phyloP scores from a whole-genome alignment of 1,140 invertebrate genomes.

The Heliconius melpomene region DNA sequence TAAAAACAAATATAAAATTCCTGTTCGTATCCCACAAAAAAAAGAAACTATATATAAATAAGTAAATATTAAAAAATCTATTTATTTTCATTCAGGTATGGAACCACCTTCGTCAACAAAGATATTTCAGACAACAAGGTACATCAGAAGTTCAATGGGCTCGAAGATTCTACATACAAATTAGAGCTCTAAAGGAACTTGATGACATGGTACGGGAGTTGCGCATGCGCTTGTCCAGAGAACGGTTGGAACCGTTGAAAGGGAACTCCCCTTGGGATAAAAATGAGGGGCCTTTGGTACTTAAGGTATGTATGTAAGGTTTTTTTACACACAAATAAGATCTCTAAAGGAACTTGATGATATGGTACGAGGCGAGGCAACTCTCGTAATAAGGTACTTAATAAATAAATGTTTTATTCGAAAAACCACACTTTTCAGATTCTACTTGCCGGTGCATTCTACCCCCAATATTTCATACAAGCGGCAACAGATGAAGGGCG shows the following conservation, averaged over 20 bases:
- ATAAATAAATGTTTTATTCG: no score
- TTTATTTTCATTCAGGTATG: constrained; percentile 55
- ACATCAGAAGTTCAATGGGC: constrained; percentile 86
- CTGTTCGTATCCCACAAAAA: no score
- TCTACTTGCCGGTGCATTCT: constrained; percentile 91
- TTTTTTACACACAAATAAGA: constrained; percentile 87
- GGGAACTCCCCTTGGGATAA: constrained; percentile 65
- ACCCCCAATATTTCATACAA: constrained; percentile 93
- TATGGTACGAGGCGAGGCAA: constrained; percentile 73
- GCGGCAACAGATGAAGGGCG: constrained; percentile 76
- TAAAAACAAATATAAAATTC: no score
- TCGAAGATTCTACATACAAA: constrained; percentile 86
- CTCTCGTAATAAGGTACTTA: no score
- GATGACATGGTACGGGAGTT: constrained; percentile 87
- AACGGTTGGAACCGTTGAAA: constrained; percentile 79
- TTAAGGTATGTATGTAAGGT: constrained; percentile 80
- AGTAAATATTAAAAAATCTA: no score
- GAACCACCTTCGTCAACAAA: constrained; percentile 59
- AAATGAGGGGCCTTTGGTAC: constrained; percentile 81
- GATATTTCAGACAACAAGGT: constrained; percentile 58
- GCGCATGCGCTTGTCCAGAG: constrained; percentile 80
- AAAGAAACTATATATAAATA: no score
- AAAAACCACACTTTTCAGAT: constrained; percentile 76
- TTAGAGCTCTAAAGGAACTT: constrained; percentile 87
- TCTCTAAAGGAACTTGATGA: constrained; percentile 87